Base-by-base conservation (phyloP, 2,797 vertebrate genomes). In the Tenualosa thibaudeaui region DNA sequence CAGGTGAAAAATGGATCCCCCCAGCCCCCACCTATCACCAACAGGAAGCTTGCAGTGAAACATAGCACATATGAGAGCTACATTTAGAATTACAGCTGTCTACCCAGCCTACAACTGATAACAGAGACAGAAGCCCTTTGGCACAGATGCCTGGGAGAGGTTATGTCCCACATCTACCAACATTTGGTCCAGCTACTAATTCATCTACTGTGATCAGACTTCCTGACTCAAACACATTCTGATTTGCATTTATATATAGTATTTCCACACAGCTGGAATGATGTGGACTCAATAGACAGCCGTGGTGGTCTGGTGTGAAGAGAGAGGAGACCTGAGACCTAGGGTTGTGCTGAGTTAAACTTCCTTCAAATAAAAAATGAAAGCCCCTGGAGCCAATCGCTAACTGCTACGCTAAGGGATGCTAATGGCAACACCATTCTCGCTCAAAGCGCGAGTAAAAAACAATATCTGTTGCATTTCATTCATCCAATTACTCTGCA, bases 401-500 rank as follows among this genome's bases (percentile, higher is more conserved):
- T 78, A 37, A 19, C 6, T 22, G 37, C 37, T 78, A 22, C 2
- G 71, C 71, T 49, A 49, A 49, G 0, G 31, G 68, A 31, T 37
- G 12, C 31, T 78, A 78, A 78, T 78, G 40, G 71, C 17, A 22
- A 46, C 71, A 78, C 37, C 40, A 78, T 78, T 78, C 71, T 43
- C 37, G 31, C 68, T 75, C 37, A 2, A 43, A 40, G 68, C 15
- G 71, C 40, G 2, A 46, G 71, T 7, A 78, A 43, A 49, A 62
- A 78, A 78, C 37, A 43, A 78, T 78, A 37, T 81, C 81, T 51
- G 85, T 60, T 75, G 31, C 50, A 82, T 31, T 86, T 84, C 49
- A 58, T 86, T 83, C 46, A 43, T 49, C 65, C 68, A 84, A 81
- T 81, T 81, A 62, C 10, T 31, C 58, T 17, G 26, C 8, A 10